These are phyloP conservation scores for Polydrusus pterygomalis DNA, from an alignment of 2,888 invertebrate species.

Conservation along the genomic window DNA sequence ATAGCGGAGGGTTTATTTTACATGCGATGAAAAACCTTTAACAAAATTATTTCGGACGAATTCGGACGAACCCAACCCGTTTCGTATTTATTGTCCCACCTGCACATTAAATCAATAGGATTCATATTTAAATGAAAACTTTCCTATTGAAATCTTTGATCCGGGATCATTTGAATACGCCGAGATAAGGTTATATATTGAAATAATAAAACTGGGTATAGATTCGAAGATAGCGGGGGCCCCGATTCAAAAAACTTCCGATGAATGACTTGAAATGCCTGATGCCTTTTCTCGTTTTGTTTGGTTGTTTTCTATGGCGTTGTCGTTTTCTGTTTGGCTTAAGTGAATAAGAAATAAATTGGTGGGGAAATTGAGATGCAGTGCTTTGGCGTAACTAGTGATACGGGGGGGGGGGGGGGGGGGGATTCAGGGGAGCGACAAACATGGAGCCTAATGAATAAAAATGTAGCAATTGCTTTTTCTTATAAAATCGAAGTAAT, in stretches of 20 bases:
- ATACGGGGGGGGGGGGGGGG: too few species aligned
- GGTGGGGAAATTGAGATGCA: not conserved
- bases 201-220: constrained; percentile 53
- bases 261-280: constrained; percentile 53
- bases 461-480: too few species aligned
- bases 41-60: constrained; percentile 12
- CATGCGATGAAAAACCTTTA: too few species aligned
- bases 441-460: too few species aligned
- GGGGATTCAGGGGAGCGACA: too few species aligned
- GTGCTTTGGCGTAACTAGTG: too few species aligned
- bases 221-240: constrained; percentile 48
- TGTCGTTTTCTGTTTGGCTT: constrained; percentile 20
- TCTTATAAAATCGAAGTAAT: too few species aligned
- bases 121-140: constrained; percentile 56
- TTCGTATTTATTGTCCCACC: constrained; percentile 52
- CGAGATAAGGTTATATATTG: constrained; percentile 51
- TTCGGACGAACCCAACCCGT: constrained; percentile 37
- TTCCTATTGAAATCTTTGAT: constrained; percentile 55
- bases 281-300: constrained; percentile 42
- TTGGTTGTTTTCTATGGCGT: constrained; percentile 39
- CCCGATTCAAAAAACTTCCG: constrained; percentile 46
- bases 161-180: constrained; percentile 54
- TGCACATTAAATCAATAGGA: constrained; percentile 56
- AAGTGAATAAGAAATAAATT: constrained; percentile 9
- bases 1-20: too few species aligned